Conservation (phyloP, 2,888 invertebrate species). For the Spilosoma lubricipeda region DNA sequence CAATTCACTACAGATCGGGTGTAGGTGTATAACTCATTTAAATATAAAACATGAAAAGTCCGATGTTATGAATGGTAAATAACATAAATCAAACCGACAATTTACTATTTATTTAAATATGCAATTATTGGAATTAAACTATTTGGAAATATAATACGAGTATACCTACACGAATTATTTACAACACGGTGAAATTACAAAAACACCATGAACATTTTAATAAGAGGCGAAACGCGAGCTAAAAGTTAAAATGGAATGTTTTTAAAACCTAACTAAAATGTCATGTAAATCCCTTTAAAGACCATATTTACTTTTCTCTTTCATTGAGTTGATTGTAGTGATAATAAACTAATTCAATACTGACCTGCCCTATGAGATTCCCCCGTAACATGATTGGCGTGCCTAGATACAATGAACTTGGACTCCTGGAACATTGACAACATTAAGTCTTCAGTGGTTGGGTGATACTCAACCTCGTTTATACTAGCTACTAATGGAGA, state of each 20-base stretch:
- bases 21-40: not conserved
- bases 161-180: not conserved
- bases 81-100: no score
- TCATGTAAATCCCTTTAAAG: not conserved
- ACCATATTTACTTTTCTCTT: not conserved
- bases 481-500: constrained; percentile 81
- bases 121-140: no score
- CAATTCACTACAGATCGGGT: not conserved
- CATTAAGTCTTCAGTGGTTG: constrained; percentile 82
- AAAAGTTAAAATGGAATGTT: not conserved
- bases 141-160: no score
- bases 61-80: not conserved
- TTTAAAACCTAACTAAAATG: not conserved
- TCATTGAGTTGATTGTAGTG: not conserved
- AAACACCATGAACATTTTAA: not conserved
- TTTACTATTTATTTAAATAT: no score
- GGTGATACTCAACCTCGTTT: constrained; percentile 81
- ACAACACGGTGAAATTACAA: not conserved
- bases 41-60: not conserved
- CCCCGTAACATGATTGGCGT: constrained; percentile 69
- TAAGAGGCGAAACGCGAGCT: not conserved
- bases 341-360: constrained; percentile 37
- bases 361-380: constrained; percentile 80
- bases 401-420: constrained; percentile 78
- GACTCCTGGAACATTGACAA: constrained; percentile 82